These are phyloP conservation scores for Chamaea fasciata DNA, from an alignment of 2,113 vertebrate species.

Conservation along the genomic window DNA sequence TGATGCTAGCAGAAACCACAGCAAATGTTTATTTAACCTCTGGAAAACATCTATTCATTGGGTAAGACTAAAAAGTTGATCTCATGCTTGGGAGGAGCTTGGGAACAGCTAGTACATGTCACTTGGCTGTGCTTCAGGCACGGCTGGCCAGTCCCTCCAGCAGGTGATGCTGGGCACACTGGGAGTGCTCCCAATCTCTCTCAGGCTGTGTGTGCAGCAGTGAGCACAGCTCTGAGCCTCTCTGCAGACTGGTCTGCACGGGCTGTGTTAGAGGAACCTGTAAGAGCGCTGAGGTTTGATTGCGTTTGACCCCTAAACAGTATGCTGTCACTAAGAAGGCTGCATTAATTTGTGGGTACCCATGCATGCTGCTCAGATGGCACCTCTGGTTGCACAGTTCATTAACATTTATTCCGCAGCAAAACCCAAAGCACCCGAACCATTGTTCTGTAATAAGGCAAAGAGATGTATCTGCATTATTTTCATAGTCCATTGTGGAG, in stretches of 20 bases:
- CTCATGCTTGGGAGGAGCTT: slow-evolving; percentile 19
- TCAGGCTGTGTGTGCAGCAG: not conserved
- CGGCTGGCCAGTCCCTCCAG: not conserved
- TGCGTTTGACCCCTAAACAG: not conserved
- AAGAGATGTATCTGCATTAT: not conserved
- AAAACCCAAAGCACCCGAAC: not conserved
- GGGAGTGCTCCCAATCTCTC: not conserved
- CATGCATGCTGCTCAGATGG: not conserved
- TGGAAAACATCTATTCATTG: not conserved
- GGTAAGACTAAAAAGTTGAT: slow-evolving; percentile 11
- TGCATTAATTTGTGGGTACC: not conserved
- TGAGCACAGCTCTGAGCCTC: not conserved
- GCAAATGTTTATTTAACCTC: not conserved
- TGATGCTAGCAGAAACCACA: not conserved
- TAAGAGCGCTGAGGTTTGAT: not conserved
- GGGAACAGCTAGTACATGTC: not conserved
- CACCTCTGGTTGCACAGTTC: not conserved
- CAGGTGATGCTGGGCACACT: not conserved
- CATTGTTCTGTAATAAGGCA: not conserved
- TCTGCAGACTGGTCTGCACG: not conserved
- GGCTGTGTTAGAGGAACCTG: not conserved
- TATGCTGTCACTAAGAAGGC: not conserved
- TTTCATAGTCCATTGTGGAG: not conserved
- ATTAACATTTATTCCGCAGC: not conserved
- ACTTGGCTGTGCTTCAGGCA: not conserved